Percentiles rank a stretch among this genome's conserved stretches.
Evolutionary conservation across 2,113 vertebrate species (phyloP).

Genomic region (Myotis lucifugus): DNA sequence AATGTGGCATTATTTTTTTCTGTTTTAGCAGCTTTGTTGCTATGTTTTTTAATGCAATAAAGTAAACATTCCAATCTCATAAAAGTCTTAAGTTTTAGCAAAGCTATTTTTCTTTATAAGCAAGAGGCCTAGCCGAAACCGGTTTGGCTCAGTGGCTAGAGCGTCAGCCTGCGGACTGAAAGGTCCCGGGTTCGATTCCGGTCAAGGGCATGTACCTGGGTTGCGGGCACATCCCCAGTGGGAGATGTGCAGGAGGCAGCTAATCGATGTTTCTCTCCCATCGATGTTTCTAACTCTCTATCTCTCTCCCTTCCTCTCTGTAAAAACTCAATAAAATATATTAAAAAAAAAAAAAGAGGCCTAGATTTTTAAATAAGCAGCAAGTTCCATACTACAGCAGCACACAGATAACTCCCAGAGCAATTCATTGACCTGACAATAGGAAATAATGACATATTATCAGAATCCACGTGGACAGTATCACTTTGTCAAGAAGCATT

Average conservation of each 20-base stretch:
- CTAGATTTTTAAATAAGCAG: slow-evolving; percentile 44
- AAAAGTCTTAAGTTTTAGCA: slow-evolving; percentile 51
- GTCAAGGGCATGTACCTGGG: too few relatives aligned
- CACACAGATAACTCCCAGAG: not conserved
- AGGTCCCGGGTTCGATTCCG: too few relatives aligned
- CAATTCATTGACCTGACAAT: slow-evolving; percentile 23
- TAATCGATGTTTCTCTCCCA: too few relatives aligned
- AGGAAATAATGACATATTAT: slow-evolving; percentile 35
- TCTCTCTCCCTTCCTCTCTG: too few relatives aligned
- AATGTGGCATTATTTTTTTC: not conserved
- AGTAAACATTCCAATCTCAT: slow-evolving; percentile 46
- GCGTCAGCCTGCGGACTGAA: too few relatives aligned
- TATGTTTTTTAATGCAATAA: slow-evolving; percentile 1
- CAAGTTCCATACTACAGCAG: not conserved
- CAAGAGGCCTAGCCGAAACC: not conserved
- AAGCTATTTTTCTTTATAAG: slow-evolving; percentile 65
- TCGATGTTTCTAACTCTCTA: too few relatives aligned
- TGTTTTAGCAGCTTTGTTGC: slow-evolving; percentile 63
- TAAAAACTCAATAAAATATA: too few relatives aligned
- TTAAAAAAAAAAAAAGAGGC: too few relatives aligned
- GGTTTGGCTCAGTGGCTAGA: too few relatives aligned
- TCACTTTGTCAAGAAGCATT: slow-evolving; percentile 1
- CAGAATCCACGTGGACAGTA: slow-evolving; percentile 16
- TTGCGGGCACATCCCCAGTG: too few relatives aligned
- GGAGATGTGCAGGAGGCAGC: too few relatives aligned